These are phyloP conservation scores for Cebidichthys violaceus DNA, from an alignment of 2,113 vertebrate species.

Conservation along the genomic window DNA sequence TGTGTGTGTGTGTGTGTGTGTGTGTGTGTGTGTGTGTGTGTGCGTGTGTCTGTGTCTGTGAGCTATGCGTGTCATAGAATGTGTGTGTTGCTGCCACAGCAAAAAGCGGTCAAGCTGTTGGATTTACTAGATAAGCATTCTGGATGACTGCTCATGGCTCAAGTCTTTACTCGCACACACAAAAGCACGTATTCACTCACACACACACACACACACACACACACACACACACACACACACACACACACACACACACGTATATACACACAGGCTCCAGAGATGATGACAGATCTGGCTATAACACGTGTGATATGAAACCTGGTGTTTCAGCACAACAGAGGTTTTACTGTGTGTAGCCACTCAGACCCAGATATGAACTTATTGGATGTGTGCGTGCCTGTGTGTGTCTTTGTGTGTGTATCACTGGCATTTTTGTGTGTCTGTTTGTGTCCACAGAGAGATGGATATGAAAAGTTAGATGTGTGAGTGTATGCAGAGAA, in stretches of 20 bases:
- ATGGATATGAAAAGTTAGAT: neutral
- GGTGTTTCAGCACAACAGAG: constrained; percentile 65
- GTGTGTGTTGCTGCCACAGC: constrained; percentile 67
- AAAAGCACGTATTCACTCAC: neutral
- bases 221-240: constrained; percentile 1
- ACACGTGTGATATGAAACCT: constrained; percentile 63
- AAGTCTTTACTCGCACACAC: constrained; percentile 40
- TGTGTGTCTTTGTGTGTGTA: constrained; percentile 14
- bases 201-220: neutral
- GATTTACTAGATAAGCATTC: constrained; percentile 78
- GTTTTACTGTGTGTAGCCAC: constrained; percentile 58
- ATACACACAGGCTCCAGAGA: constrained; percentile 40
- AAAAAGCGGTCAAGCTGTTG: constrained; percentile 74
- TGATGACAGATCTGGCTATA: constrained; percentile 57
- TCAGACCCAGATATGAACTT: constrained; percentile 55
- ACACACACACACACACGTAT: neutral
- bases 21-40: constrained; percentile 31
- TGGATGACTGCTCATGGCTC: constrained; percentile 69
- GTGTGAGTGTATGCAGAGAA: constrained; percentile 1
- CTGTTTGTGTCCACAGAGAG: neutral
- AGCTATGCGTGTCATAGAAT: constrained; percentile 14
- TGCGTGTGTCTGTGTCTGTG: constrained; percentile 21
- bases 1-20: neutral
- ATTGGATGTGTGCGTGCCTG: constrained; percentile 38
- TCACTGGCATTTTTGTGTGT: neutral